These are phyloP conservation scores for Dendropsophus ebraccatus DNA, from an alignment of 2,113 vertebrate species.

Conservation along the genomic window DNA sequence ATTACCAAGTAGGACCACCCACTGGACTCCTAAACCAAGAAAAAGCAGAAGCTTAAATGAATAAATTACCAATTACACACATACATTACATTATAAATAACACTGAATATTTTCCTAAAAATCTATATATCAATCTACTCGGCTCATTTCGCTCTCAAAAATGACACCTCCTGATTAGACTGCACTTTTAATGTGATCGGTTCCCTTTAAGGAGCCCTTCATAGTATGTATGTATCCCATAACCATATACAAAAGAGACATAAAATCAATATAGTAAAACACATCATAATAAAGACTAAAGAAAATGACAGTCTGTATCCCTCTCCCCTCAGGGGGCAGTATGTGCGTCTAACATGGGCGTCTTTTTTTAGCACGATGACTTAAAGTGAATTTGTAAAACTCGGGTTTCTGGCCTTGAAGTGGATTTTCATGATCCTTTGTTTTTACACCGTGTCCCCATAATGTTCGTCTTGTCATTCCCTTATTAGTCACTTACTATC, in stretches of 20 bases:
- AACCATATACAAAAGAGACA: neutral
- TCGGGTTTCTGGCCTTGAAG: neutral
- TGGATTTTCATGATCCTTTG: constrained; percentile 14
- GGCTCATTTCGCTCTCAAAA: too few relatives aligned
- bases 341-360: neutral
- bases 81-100: too few relatives aligned
- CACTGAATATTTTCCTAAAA: too few relatives aligned
- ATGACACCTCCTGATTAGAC: too few relatives aligned
- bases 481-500: constrained; percentile 45
- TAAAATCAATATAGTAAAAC: neutral
- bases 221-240: neutral
- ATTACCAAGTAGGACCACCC: too few relatives aligned
- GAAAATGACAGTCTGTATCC: neutral
- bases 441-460: constrained; percentile 26
- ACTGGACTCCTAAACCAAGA: too few relatives aligned
- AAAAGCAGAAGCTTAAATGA: too few relatives aligned
- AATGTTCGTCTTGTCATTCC: constrained; percentile 26
- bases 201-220: neutral
- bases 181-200: too few relatives aligned
- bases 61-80: too few relatives aligned
- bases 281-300: neutral
- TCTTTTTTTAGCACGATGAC: constrained; percentile 5
- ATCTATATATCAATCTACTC: too few relatives aligned
- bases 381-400: constrained; percentile 2
- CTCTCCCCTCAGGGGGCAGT: neutral